Evolutionary conservation across 2,113 vertebrate genomes (phyloP), one percentile per base, ranked within the genome.

Genomic region (Clarias batrachus): DNA sequence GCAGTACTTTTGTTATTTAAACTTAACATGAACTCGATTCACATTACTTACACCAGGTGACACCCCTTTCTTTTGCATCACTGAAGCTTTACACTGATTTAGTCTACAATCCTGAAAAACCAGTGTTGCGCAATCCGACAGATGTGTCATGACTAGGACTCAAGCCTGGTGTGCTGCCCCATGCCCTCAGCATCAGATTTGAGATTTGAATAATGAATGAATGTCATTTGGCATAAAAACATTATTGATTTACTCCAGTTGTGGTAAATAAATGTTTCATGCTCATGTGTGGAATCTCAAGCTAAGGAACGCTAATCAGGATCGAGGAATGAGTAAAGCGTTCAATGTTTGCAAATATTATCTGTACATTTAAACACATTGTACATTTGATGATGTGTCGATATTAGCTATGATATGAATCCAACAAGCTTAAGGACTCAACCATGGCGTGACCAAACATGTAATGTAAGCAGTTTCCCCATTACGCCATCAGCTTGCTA

Each of bases 191-290:
- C 60, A 16, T 85, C 74, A 66, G 56, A 85, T 62, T 23, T 54
- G 27, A 85, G 27, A 63, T 78, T 52, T 78, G 73, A 79, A 85
- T 85, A 85, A 85, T 85, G 60, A 85, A 85, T 85, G 73, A 85
- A 78, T 85, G 83, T 85, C 83, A 85, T 77, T 78, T 48, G 57
- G 62, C 41, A 78, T 66, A 33, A 85, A 85, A 85, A 85, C 83
- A 23, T 68, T 79, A 85, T 85, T 57, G 84, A 79, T 85, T 85
- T 79, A 14, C 62, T 57, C 84, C 11, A 33, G 74, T 85, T 78
- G 60, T 33, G 84, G 60, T 10, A 30, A 56, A 85, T 85, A 16
- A 85, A 85, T 85, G 60, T 79, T 78, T 78, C 57, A 85, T 85
- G 83, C 62, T 63, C 27, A 83, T 57, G n/a, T 56, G 27, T 33